Conservation (phyloP, 2,797 vertebrate species). For the Anisognathus igniventris region DNA sequence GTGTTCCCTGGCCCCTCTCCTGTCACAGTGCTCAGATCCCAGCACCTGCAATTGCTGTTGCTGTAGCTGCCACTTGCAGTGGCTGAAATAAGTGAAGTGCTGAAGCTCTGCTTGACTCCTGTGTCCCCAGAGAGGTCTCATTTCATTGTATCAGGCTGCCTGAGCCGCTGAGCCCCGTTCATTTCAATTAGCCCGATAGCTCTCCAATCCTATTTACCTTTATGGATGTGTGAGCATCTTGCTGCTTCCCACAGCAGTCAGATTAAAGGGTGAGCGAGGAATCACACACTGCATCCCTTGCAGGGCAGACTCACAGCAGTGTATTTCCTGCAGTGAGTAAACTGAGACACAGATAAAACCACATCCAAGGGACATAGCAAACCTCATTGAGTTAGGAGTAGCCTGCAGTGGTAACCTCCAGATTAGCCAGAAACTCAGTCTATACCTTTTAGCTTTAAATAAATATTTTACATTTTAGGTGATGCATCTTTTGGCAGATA, state of each 20-base stretch:
- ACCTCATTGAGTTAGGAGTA: neutral
- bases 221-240: neutral
- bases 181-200: constrained; percentile 29
- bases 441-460: neutral
- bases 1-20: neutral
- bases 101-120: neutral
- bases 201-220: constrained; percentile 48
- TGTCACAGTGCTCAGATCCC: neutral
- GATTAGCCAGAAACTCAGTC: neutral
- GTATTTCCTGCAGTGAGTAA: neutral
- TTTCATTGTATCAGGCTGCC: neutral
- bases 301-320: neutral
- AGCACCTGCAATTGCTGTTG: neutral
- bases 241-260: neutral
- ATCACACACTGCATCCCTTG: neutral
- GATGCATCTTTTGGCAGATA: neutral
- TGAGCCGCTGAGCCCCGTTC: neutral
- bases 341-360: neutral
- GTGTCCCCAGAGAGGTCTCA: neutral
- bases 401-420: neutral
- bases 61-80: constrained; percentile 14
- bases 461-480: neutral
- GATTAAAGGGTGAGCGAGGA: neutral
- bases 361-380: neutral
- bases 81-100: constrained; percentile 8